These are phyloP conservation scores for Lithobates pipiens DNA, from an alignment of 2,797 vertebrate species.

Conservation along the genomic window DNA sequence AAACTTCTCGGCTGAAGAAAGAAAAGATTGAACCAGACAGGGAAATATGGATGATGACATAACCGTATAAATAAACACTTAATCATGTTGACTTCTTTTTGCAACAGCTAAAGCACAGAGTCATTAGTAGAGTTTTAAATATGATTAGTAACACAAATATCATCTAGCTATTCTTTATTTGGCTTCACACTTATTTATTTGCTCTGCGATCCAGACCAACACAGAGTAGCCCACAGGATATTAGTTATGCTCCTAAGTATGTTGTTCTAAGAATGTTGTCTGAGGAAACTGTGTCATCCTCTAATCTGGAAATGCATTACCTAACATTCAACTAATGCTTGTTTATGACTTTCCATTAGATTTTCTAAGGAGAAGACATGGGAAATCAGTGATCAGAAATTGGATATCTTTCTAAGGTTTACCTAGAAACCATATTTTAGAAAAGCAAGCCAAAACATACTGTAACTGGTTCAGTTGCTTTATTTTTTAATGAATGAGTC, in stretches of 20 bases:
- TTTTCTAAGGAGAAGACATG: slow-evolving; percentile 27
- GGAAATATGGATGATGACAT: slow-evolving; percentile 49
- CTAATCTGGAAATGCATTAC: slow-evolving; percentile 49
- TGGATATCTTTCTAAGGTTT: slow-evolving; percentile 27
- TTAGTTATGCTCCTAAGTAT: slow-evolving; percentile 42
- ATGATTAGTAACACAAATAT: slow-evolving; percentile 47
- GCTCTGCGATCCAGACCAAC: slow-evolving; percentile 6
- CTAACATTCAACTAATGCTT: slow-evolving; percentile 24
- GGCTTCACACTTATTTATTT: slow-evolving; percentile 46
- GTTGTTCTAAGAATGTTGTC: slow-evolving; percentile 44
- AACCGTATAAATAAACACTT: slow-evolving; percentile 48
- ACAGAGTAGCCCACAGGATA: not conserved
- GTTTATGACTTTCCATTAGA: slow-evolving; percentile 43
- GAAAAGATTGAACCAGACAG: slow-evolving; percentile 33
- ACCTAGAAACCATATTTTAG: slow-evolving; percentile 53
- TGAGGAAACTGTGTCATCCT: slow-evolving; percentile 39
- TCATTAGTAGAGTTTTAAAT: not conserved
- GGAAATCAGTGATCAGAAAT: slow-evolving; percentile 15
- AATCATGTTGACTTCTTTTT: slow-evolving; percentile 12
- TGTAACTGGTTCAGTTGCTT: slow-evolving; percentile 22
- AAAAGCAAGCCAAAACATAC: slow-evolving; percentile 20
- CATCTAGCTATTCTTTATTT: slow-evolving; percentile 10
- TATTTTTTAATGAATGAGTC: slow-evolving; percentile 12
- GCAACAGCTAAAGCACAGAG: not conserved
- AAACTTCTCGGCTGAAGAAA: slow-evolving; percentile 22